Evolutionary conservation across 2,797 vertebrate species (phyloP), one percentile per base, ranked within the genome.

Genomic region (Eulemur mongoz): DNA sequence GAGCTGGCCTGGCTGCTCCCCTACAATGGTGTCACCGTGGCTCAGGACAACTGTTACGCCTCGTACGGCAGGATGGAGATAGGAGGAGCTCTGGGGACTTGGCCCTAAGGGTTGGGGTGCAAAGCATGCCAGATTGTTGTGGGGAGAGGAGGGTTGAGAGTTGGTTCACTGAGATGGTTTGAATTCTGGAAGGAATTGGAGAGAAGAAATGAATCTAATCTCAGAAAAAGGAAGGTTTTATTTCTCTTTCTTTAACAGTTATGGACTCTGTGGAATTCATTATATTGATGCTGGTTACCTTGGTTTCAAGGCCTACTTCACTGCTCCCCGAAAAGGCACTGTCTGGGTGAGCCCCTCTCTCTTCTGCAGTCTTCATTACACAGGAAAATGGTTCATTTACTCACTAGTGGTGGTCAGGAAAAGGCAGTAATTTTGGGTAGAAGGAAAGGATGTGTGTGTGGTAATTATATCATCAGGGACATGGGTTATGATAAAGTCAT

Each of bases 1-100:
- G 99, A 99, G 92, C 97, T 99, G 89, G 98, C 97, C 72, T 99
- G 99, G 99, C 99, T 99, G 9, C 92, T 99, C 84, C 99, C 99
- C 20, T 99, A 99, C 94, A 98, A 99, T 0, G 99, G 99, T 0
- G 67, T 99, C 97, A 98, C 99, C 0, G 97, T 99, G 93, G 99
- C 99, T 40, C 99, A 99, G 98, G 99, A 99, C 95, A 99, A 98
- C 93, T 99, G 99, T 97, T 99, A 99, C 0, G 98, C 99, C 92
- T 98, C 99, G 99, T 99, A 98, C 99, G 96, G 69, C 1, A 0
- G 57, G 61, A 75, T 40, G 61, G 65, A 73, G 54, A 94, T n/a
- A 76, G 79, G 87, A 85, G 72, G 61, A 83, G 54, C 38, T 95
- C 75, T 70, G 76, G 97, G 96, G 59, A 67, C n/a, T 70, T 70